These are phyloP conservation scores for Protaetia brevitarsis DNA, from an alignment of 1,140 invertebrate genomes.

Conservation along the genomic window DNA sequence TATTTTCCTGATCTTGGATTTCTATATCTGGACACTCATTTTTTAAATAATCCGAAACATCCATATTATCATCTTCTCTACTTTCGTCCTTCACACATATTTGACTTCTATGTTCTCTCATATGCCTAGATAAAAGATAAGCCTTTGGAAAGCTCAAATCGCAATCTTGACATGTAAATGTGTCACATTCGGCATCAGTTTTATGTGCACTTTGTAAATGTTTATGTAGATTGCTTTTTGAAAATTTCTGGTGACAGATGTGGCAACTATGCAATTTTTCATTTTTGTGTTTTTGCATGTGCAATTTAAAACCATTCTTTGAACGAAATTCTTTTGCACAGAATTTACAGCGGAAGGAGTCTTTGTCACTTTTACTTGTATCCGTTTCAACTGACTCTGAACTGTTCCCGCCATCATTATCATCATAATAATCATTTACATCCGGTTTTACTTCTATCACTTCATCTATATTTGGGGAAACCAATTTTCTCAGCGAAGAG, in stretches of 20 bases:
- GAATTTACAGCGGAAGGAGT: constrained; percentile 35
- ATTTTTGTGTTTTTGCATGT: constrained; percentile 45
- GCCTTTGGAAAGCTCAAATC: constrained; percentile 32
- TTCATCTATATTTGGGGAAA: constrained; percentile 33
- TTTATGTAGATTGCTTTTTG: constrained; percentile 38
- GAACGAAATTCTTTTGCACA: constrained; percentile 40
- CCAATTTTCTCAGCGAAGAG: constrained; percentile 52
- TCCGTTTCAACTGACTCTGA: constrained; percentile 31
- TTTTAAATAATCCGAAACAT: constrained; percentile 21
- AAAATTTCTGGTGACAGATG: constrained; percentile 41
- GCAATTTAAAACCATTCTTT: constrained; percentile 39
- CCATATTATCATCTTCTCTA: constrained; percentile 17
- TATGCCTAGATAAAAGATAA: constrained; percentile 35
- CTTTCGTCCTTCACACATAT: background rate
- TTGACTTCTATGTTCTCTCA: constrained; percentile 29
- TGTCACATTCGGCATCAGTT: constrained; percentile 30
- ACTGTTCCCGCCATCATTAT: constrained; percentile 32
- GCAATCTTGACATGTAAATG: constrained; percentile 34
- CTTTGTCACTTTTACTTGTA: constrained; percentile 32
- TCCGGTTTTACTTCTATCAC: constrained; percentile 44
- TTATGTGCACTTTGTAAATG: constrained; percentile 40
- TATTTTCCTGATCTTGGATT: constrained; percentile 31
- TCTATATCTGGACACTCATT: constrained; percentile 25
- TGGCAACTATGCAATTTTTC: constrained; percentile 39
- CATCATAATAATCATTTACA: constrained; percentile 35